Percentiles rank a stretch among this genome's conserved stretches.
Evolutionary conservation across 2,797 vertebrate species (phyloP).

Genomic region (Echeneis naucrates): DNA sequence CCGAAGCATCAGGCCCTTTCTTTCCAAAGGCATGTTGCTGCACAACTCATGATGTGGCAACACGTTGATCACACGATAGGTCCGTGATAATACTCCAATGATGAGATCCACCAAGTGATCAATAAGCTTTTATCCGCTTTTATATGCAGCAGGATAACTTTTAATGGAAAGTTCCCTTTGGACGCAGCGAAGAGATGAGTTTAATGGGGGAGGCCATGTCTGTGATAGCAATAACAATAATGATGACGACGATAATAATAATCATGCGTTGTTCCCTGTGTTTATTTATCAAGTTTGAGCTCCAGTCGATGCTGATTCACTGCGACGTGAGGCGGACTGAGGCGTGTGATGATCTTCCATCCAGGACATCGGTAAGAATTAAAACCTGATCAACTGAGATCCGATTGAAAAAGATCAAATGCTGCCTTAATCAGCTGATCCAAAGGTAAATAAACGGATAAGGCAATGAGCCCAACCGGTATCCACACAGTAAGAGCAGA

Average conservation of each 20-base stretch:
- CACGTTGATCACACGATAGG: no score
- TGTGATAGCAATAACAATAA: no score
- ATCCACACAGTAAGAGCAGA: neutral
- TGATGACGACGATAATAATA: neutral
- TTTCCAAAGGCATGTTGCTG: no score
- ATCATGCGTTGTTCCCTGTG: neutral
- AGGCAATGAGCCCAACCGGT: neutral
- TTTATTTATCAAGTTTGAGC: slow-evolving; percentile 86
- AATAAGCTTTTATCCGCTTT: no score
- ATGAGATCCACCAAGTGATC: no score
- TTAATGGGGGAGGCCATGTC: neutral
- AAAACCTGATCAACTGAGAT: neutral
- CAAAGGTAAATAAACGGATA: no score
- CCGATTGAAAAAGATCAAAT: no score
- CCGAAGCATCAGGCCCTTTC: neutral
- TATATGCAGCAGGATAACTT: no score
- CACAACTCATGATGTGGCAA: no score
- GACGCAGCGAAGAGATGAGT: no score
- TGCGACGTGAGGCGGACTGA: slow-evolving; percentile 86
- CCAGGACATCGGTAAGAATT: slow-evolving; percentile 82
- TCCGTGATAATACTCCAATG: no score
- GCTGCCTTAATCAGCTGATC: neutral
- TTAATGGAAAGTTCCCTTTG: no score
- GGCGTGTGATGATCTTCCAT: slow-evolving; percentile 84
- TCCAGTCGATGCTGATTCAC: slow-evolving; percentile 93